phyloP scores from a whole-genome alignment of 2,888 invertebrate genomes.

The Protodeltote pygarga region DNA sequence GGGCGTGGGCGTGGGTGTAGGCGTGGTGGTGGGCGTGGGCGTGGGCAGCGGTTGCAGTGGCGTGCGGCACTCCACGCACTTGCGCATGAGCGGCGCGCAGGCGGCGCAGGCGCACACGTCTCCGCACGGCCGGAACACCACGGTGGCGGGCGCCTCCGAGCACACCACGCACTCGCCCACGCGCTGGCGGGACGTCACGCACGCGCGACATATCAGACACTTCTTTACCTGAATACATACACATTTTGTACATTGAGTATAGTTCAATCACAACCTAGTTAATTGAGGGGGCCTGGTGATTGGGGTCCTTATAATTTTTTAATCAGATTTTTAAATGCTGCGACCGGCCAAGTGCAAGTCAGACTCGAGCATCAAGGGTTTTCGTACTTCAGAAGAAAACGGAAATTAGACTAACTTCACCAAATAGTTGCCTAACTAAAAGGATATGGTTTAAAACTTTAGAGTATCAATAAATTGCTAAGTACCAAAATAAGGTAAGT shows the following conservation, averaged over 20 bases:
- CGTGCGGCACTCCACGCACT: constrained; percentile 97
- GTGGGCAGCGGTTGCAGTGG: constrained; percentile 86
- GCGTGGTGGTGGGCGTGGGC: constrained; percentile 19
- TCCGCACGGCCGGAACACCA: constrained; percentile 97
- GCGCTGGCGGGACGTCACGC: constrained; percentile 89
- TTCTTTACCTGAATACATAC: constrained; percentile 92
- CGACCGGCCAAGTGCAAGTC: too few species aligned
- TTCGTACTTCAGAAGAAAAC: too few species aligned
- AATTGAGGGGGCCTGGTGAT: too few species aligned
- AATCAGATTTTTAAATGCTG: too few species aligned
- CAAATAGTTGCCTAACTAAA: too few species aligned
- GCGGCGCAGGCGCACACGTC: constrained; percentile 96
- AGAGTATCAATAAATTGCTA: too few species aligned
- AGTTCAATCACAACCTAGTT: too few species aligned
- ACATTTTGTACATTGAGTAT: not conserved
- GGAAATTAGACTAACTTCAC: too few species aligned
- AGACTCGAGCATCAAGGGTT: too few species aligned
- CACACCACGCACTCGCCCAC: constrained; percentile 99
- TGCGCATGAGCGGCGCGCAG: constrained; percentile 98
- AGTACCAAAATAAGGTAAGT: too few species aligned
- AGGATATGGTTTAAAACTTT: too few species aligned
- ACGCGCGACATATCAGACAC: constrained; percentile 96
- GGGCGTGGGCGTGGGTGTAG: constrained; percentile 5
- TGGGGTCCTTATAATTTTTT: too few species aligned
- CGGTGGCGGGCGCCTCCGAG: constrained; percentile 96